Evolutionary conservation across 2,888 invertebrate species (phyloP), one percentile per base, ranked within the genome.

Genomic region (Bibio marci): DNA sequence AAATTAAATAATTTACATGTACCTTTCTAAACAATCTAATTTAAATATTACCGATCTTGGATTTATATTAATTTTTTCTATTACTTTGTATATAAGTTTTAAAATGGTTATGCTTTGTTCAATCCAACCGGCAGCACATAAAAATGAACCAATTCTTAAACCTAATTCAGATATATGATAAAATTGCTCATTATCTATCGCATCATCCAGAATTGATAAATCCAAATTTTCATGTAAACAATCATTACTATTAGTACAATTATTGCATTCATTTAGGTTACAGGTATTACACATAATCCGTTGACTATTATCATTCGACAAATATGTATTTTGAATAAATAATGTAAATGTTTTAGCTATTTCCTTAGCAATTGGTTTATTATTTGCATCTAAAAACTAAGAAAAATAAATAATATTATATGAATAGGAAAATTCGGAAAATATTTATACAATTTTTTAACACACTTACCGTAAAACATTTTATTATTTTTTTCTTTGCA

Each of bases 101-200:
- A 88, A 63, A 39, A 90, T 74, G 33, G 70, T 65, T 52, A 81
- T 76, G 44, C 83, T 80, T 53, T 83, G 80, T 45, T 67, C 66
- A 56, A 80, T 80, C 83, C 87, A 88, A 1, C 90, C 90, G 1
- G 85, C 83, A 55, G 91, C 91, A 54, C 79, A 80, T 4, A 91
- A 71, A 63, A 92, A 92, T 44, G 72, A 71, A 42, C 82, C 83
- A 65, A 65, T 35, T 28, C 57, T 52, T 38, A 61, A 41, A 10
- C 61, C 62, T 43, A 57, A 52, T 44, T 57, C 58, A 19, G 59
- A 53, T 30, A 38, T 37, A 12, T 33, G 25, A 10, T 19, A 26
- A 17, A 32, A 34, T 22, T 34, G 18, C 15, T 32, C 5, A 6
- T 32, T 15, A 14, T 32, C n/a, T 4, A n/a, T n/a, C n/a, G n/a